Evolutionary conservation across 2,888 invertebrate species (phyloP).

Genomic region (Eupithecia subfuscata): DNA sequence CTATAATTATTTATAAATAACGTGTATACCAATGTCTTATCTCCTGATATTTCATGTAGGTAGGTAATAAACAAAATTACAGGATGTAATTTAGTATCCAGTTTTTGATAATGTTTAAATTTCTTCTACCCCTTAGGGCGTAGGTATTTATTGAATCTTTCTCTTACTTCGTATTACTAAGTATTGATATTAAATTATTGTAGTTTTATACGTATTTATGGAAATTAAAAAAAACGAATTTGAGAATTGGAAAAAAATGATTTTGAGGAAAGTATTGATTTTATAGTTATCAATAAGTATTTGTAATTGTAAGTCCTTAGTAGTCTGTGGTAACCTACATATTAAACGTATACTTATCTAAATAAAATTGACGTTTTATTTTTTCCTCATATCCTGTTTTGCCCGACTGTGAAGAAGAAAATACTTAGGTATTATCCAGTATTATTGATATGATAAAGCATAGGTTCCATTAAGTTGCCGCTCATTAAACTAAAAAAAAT

Average conservation of each 20-base stretch:
- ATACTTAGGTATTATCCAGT: background rate
- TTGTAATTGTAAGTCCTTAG: background rate
- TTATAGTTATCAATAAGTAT: background rate
- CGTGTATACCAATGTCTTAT: background rate
- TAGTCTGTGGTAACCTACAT: background rate
- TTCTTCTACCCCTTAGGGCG: conserved; percentile 4
- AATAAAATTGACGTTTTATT: background rate
- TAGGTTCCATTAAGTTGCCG: too few species aligned
- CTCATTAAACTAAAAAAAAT: too few species aligned
- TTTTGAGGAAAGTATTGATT: conserved; percentile 18
- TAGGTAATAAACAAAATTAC: background rate
- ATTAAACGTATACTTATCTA: background rate
- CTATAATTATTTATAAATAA: background rate
- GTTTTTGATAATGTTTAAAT: conserved; percentile 1
- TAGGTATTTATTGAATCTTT: conserved; percentile 7
- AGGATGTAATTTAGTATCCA: background rate
- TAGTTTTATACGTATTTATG: conserved; percentile 27
- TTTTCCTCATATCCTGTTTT: background rate
- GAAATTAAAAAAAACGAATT: conserved; percentile 21
- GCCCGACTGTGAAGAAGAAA: background rate
- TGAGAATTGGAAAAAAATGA: conserved; percentile 16
- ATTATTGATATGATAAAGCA: too few species aligned
- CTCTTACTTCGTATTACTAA: background rate
- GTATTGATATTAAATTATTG: conserved; percentile 15
- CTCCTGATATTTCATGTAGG: background rate